These are phyloP conservation scores for Mythimna impura DNA, from an alignment of 2,888 invertebrate genomes.

Conservation along the genomic window DNA sequence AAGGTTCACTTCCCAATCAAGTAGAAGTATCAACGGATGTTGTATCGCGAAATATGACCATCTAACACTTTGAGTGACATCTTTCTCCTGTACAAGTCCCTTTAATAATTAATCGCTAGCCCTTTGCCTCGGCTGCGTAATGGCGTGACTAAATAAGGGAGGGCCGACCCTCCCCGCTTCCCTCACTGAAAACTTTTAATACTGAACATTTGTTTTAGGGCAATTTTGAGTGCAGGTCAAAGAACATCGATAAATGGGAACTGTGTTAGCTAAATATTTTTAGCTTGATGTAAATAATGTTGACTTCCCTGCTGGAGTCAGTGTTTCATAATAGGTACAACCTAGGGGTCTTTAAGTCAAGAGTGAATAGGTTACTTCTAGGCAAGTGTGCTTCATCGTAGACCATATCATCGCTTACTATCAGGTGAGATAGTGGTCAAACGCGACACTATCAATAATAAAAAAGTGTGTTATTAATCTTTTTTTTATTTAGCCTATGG, in stretches of 20 bases:
- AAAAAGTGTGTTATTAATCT: too few relatives aligned
- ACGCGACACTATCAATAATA: too few relatives aligned
- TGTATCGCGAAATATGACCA: constrained; percentile 59
- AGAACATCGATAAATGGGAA: constrained; percentile 44
- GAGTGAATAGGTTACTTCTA: too few relatives aligned
- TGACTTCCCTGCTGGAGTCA: too few relatives aligned
- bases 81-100: constrained; percentile 65
- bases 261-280: constrained; percentile 30
- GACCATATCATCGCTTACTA: too few relatives aligned
- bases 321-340: too few relatives aligned
- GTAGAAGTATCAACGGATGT: constrained; percentile 34
- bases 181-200: constrained; percentile 80
- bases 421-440: too few relatives aligned
- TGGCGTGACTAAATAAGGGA: constrained; percentile 88
- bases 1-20: constrained; percentile 33
- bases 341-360: too few relatives aligned
- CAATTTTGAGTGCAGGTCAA: constrained; percentile 74
- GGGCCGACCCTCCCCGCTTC: constrained; percentile 69
- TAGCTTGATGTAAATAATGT: not conserved
- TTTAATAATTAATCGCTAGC: constrained; percentile 85
- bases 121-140: constrained; percentile 87
- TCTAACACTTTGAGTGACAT: constrained; percentile 71
- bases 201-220: constrained; percentile 79
- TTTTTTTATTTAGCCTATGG: too few relatives aligned
- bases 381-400: too few relatives aligned